A percentile compares a stretch with the other conserved stretches of the same genome.
phyloP scores from a whole-genome alignment of 2,888 invertebrate species.

The Lydus trimaculatus region DNA sequence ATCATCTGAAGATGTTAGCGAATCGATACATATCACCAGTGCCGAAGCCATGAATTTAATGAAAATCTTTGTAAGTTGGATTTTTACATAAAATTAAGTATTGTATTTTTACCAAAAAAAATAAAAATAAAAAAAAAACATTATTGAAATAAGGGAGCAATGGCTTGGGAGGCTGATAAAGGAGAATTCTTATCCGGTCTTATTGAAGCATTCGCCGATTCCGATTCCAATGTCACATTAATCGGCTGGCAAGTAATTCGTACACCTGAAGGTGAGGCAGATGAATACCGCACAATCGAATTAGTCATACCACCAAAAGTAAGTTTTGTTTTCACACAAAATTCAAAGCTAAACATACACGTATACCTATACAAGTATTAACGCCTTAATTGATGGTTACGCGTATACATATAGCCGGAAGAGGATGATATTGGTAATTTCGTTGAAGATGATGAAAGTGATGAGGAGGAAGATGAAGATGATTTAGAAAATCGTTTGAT shows the following conservation, averaged over 20 bases:
- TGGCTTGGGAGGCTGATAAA: slow-evolving; percentile 18
- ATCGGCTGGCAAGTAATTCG: slow-evolving; percentile 22
- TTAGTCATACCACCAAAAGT: slow-evolving; percentile 23
- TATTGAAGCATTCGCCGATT: slow-evolving; percentile 2
- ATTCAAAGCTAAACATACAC: too few relatives aligned
- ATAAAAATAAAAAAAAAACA: not conserved
- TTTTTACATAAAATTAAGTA: too few relatives aligned
- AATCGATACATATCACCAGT: not conserved
- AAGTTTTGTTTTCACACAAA: not conserved
- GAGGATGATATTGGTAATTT: slow-evolving; percentile 1
- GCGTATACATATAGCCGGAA: not conserved
- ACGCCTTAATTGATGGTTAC: not conserved
- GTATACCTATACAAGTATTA: too few relatives aligned
- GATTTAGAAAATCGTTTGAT: not conserved
- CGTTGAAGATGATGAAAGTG: slow-evolving; percentile 7
- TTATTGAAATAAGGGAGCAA: not conserved
- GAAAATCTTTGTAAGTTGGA: slow-evolving; percentile 6
- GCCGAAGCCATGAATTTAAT: not conserved
- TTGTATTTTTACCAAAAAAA: too few relatives aligned
- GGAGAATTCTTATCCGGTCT: slow-evolving; percentile 7
- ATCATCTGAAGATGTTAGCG: not conserved
- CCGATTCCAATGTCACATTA: slow-evolving; percentile 17
- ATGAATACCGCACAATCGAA: slow-evolving; percentile 13
- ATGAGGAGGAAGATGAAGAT: slow-evolving; percentile 12
- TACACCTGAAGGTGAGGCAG: slow-evolving; percentile 10